Percentiles rank a stretch among this genome's conserved stretches.
Evolutionary conservation across 2,888 invertebrate genomes (phyloP).

Genomic region (Cyclophora albipunctata): DNA sequence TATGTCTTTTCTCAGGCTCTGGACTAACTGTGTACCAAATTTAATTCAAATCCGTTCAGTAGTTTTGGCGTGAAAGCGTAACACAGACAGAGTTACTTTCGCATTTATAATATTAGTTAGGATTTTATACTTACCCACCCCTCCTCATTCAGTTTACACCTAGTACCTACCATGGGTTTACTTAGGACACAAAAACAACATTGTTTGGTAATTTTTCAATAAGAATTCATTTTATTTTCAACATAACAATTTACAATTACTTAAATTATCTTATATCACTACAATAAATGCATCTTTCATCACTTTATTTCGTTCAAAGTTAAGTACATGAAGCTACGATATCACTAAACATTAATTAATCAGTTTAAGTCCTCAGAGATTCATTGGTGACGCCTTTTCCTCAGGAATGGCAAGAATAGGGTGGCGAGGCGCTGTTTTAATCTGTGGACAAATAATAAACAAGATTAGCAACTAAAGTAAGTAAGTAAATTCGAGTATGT

Average conservation of each 20-base stretch:
- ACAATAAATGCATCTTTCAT: conserved; percentile 58
- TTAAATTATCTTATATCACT: conserved; percentile 33
- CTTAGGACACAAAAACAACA: too few species aligned
- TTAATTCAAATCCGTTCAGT: too few species aligned
- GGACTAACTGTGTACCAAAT: too few species aligned
- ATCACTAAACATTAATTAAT: neutral
- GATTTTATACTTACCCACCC: too few species aligned
- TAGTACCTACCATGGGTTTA: too few species aligned
- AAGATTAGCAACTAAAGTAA: neutral
- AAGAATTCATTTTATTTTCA: conserved; percentile 70
- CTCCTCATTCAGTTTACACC: too few species aligned
- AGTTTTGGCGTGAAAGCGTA: too few species aligned
- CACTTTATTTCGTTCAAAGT: conserved; percentile 14
- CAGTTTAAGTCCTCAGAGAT: neutral
- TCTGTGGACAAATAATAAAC: conserved; percentile 47
- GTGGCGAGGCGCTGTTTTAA: conserved; percentile 68
- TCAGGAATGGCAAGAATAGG: conserved; percentile 69
- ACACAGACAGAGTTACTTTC: too few species aligned
- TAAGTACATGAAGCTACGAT: neutral
- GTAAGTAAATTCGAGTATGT: too few species aligned
- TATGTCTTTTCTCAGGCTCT: too few species aligned
- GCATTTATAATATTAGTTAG: too few species aligned
- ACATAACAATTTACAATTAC: conserved; percentile 59
- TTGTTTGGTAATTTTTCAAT: conserved; percentile 62
- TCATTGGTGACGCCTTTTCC: conserved; percentile 56